Conservation (phyloP, 2,797 vertebrate species). For the Triplophysa bombifrons region DNA sequence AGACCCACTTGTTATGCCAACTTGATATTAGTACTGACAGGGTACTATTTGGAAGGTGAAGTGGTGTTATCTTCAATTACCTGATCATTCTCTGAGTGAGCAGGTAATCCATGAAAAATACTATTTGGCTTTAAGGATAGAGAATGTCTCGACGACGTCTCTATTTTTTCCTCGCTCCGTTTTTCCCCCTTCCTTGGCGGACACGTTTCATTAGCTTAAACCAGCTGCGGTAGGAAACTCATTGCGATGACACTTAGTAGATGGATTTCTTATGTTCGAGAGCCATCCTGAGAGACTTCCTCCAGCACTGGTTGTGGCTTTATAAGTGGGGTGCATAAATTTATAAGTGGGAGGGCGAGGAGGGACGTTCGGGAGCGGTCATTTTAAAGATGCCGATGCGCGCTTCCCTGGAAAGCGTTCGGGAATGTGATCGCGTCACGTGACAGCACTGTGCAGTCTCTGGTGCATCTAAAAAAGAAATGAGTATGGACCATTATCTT, state of each 20-base stretch:
- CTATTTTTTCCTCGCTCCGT: slow-evolving; percentile 25
- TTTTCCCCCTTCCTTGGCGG: slow-evolving; percentile 48
- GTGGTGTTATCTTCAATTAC: slow-evolving; percentile 64
- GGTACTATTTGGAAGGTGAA: slow-evolving; percentile 65
- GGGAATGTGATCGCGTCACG: slow-evolving; percentile 8
- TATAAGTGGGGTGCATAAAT: slow-evolving; percentile 19
- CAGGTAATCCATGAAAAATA: slow-evolving; percentile 69
- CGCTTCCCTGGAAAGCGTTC: not conserved
- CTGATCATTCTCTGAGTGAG: slow-evolving; percentile 62
- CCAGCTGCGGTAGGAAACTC: slow-evolving; percentile 50
- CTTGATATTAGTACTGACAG: slow-evolving; percentile 64
- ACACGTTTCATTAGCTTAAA: slow-evolving; percentile 66
- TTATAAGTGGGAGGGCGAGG: slow-evolving; percentile 19
- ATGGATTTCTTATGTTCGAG: slow-evolving; percentile 68
- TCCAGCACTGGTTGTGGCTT: slow-evolving; percentile 46
- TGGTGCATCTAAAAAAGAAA: slow-evolving; percentile 49
- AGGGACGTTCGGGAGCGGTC: not conserved
- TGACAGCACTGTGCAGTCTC: slow-evolving; percentile 27
- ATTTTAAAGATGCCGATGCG: slow-evolving; percentile 14
- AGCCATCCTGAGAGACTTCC: slow-evolving; percentile 59
- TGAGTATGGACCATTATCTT: slow-evolving; percentile 79
- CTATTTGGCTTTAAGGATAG: slow-evolving; percentile 63
- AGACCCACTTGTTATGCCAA: slow-evolving; percentile 65
- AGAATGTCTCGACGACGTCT: slow-evolving; percentile 44
- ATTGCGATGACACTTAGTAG: slow-evolving; percentile 67